phyloP scores from a whole-genome alignment of 2,888 invertebrate genomes.

The Magallana nippona region DNA sequence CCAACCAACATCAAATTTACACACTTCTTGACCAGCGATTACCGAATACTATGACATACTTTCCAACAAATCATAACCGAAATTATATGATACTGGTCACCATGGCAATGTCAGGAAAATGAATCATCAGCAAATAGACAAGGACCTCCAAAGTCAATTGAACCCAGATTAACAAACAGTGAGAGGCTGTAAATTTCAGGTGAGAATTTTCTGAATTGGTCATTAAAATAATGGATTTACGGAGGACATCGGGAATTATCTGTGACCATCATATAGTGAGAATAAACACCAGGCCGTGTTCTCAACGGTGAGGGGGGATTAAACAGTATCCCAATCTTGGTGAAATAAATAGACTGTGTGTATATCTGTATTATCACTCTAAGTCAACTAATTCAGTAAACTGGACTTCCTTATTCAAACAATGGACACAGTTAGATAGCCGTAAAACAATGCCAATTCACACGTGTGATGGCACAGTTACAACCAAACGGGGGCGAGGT shows the following conservation, averaged over 20 bases:
- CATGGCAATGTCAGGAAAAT: slow-evolving; percentile 36
- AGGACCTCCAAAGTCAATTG: slow-evolving; percentile 6
- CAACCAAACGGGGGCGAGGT: no score
- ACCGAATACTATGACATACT: background rate
- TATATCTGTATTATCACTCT: slow-evolving; percentile 12
- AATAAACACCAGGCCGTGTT: slow-evolving; percentile 6
- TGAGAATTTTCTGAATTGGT: slow-evolving; percentile 29
- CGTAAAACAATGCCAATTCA: slow-evolving; percentile 22
- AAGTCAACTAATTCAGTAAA: slow-evolving; percentile 23
- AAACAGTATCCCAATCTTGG: slow-evolving; percentile 22
- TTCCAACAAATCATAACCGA: slow-evolving; percentile 6
- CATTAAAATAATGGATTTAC: slow-evolving; percentile 17
- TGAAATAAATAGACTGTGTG: slow-evolving; percentile 30
- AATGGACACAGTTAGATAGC: background rate
- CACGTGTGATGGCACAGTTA: background rate
- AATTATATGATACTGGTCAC: slow-evolving; percentile 18
- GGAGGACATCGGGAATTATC: background rate
- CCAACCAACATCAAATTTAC: background rate
- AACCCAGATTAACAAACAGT: slow-evolving; percentile 6
- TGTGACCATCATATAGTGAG: slow-evolving; percentile 2
- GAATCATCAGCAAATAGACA: slow-evolving; percentile 33
- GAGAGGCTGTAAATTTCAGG: slow-evolving; percentile 32
- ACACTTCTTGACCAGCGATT: background rate
- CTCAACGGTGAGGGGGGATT: slow-evolving; percentile 11
- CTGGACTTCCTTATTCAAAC: slow-evolving; percentile 32